Evolutionary conservation across 2,797 vertebrate genomes (phyloP), one percentile per base, ranked within the genome.

Genomic region (Anabas testudineus): DNA sequence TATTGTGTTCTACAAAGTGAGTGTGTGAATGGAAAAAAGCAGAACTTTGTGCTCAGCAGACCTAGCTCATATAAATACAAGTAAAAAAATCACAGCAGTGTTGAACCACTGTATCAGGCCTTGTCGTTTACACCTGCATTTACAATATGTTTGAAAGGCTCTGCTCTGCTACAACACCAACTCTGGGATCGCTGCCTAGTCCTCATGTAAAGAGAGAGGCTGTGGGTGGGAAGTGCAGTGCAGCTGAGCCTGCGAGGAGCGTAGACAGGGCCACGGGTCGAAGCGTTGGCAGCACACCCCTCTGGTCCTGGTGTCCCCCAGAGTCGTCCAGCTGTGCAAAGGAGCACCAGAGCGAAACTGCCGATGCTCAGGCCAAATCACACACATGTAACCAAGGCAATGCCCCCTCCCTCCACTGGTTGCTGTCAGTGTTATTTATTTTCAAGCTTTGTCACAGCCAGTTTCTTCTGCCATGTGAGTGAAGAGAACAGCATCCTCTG

Each of bases 311-410:
- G 49, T 67, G 82, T 85, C 85, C 82, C 88, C 87, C 66, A 48
- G 76, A 86, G 78, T 65, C 67, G 22, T 70, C 74, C 83, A 91
- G 81, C 89, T 92, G 86, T 90, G 79, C 77, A 88, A 91, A 90
- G 76, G 77, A 81, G 80, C 58, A 12, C 63, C 71, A 59, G 76
- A 87, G 78, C 55, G 76, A 70, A 65, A 73, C 56, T 52, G 74
- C 75, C 76, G 71, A 56, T 41, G 51, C 41, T 30, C 54, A 39
- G 49, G 80, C 85, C 83, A 87, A 88, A 84, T 51, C 60, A 67
- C 76, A 81, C 71, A 81, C 26, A 60, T 45, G 48, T 69, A 61
- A 77, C 62, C 72, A 26, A 63, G 51, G 58, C 41, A 36, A 63
- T 21, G 72, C 52, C 70, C 77, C 66, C 41, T 49, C 65, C 28